A percentile compares a stretch with the other conserved stretches of the same genome.
phyloP scores from a whole-genome alignment of 2,888 invertebrate species.

The Acrobasis suavella region DNA sequence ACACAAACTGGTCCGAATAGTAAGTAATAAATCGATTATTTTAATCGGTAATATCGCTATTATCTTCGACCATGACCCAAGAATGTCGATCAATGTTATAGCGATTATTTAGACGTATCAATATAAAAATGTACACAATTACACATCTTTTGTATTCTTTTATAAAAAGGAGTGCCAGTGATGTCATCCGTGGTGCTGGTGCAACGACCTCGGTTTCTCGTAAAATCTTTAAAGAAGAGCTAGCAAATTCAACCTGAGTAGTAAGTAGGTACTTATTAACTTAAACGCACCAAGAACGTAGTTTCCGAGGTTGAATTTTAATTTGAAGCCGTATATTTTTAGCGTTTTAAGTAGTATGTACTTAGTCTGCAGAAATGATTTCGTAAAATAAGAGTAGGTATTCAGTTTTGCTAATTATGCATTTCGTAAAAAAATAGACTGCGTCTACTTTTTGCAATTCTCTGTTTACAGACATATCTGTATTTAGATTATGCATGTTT shows the following conservation, averaged over 20 bases:
- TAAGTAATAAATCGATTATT: slow-evolving; percentile 12
- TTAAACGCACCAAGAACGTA: background rate
- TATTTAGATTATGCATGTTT: slow-evolving; percentile 4
- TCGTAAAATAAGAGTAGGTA: background rate
- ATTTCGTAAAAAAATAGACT: background rate
- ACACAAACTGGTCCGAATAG: background rate
- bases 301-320: slow-evolving; percentile 13
- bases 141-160: background rate
- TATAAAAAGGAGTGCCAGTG: slow-evolving; percentile 31
- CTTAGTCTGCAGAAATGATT: background rate
- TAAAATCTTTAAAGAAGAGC: slow-evolving; percentile 3
- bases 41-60: slow-evolving; percentile 12
- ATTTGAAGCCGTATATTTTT: background rate
- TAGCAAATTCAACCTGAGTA: slow-evolving; percentile 2
- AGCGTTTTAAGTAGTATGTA: background rate
- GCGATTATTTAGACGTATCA: background rate
- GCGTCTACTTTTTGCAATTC: background rate
- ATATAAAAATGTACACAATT: background rate
- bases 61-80: slow-evolving; percentile 14
- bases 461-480: background rate
- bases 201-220: slow-evolving; percentile 24
- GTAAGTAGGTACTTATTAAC: background rate
- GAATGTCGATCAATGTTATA: slow-evolving; percentile 15
- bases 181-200: slow-evolving; percentile 31
- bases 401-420: background rate